phyloP scores from a whole-genome alignment of 2,797 vertebrate species.

The Acropternis orthonyx region DNA sequence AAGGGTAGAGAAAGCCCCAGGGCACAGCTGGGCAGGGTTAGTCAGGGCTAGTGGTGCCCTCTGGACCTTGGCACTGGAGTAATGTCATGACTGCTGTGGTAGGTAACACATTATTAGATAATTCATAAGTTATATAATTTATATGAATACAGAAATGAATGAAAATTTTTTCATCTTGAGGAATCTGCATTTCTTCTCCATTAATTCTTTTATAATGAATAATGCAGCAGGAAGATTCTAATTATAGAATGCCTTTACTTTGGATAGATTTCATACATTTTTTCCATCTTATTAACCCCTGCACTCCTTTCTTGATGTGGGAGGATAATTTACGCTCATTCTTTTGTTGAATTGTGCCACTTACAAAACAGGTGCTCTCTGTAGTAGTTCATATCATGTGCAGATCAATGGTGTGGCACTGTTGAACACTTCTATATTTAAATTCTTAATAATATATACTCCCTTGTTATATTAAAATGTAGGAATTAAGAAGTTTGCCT shows the following conservation, averaged over 20 bases:
- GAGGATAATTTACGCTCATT: slow-evolving; percentile 42
- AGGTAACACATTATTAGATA: not conserved
- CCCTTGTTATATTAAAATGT: not conserved
- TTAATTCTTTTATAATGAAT: slow-evolving; percentile 42
- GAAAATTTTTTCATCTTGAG: not conserved
- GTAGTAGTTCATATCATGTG: not conserved
- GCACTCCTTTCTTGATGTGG: not conserved
- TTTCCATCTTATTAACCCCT: slow-evolving; percentile 55
- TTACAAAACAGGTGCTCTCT: slow-evolving; percentile 51
- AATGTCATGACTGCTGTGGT: not conserved
- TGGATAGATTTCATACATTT: slow-evolving; percentile 45
- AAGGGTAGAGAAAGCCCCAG: not conserved
- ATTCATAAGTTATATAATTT: not conserved
- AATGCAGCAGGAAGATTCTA: slow-evolving; percentile 11
- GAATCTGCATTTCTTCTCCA: slow-evolving; percentile 22
- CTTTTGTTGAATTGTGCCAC: slow-evolving; percentile 38
- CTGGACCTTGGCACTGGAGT: not conserved
- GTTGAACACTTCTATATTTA: not conserved
- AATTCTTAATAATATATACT: not conserved
- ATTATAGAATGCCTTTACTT: slow-evolving; percentile 49
- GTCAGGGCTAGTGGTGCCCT: not conserved
- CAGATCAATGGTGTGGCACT: not conserved
- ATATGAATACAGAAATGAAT: slow-evolving; percentile 17
- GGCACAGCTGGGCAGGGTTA: not conserved
- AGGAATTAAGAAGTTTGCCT: not conserved